Base-by-base conservation (phyloP, 2,888 invertebrate species). In the Parasteatoda lunata region DNA sequence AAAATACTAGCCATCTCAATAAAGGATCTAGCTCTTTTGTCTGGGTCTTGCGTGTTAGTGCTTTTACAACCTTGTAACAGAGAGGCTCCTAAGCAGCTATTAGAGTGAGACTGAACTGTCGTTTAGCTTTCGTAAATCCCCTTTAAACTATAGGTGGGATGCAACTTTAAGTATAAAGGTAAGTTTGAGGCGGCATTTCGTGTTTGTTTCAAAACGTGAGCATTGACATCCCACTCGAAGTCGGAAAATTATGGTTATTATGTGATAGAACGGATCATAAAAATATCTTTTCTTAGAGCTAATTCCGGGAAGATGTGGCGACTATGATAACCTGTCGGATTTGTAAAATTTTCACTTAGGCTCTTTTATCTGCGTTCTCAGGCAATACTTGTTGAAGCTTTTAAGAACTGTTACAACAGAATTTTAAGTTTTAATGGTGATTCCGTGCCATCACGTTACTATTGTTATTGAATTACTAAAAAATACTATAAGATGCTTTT, bases 181-280 rank as follows among this genome's bases (percentile, higher is more conserved):
- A 45, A 48, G 64, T n/a, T 8, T 48, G 68, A n/a, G n/a, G 51
- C 51, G 65, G 54, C 45, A 11, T 64, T 70, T 51, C 68, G 77
- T 76, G 77, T 59, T 45, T 7, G 15, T 65, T 66, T 69, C 70
- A 76, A 72, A 71, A 70, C 77, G 77, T 84, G 77, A 45, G 52
- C 13, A 59, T 48, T 72, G 83, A 77, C 75, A 81, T 81, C 81
- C 69, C 68, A 77, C 69, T 66, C 30, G 13, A 51, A n/a, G 48
- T 59, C 65, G 5, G n/a, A 30, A 80, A 84, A 84, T 84, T 84
- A 84, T 48, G 71, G 83, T 84, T 47, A 84, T 84, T 84, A 84
- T 70, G 15, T 49, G 77, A 48, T 49, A 45, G n/a, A 13, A 64
- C 51, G 54, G 47, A 68, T 75, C 54, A 49, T n/a, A 59, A 59